These are phyloP conservation scores for Cricetomys ansorgei DNA, from an alignment of 2,113 vertebrate species.

Conservation along the genomic window DNA sequence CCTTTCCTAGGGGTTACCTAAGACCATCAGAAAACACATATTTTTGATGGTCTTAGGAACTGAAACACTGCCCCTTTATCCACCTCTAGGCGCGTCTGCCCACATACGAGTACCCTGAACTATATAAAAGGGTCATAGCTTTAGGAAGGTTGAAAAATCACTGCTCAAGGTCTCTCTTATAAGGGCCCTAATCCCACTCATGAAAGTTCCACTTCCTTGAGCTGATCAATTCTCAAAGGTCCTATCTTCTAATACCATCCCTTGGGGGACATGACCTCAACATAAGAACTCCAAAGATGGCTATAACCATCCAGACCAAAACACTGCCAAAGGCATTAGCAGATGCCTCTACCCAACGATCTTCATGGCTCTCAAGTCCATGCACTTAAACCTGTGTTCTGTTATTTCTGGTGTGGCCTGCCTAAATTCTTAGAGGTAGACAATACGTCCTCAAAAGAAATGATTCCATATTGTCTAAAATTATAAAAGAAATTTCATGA, in stretches of 20 bases:
- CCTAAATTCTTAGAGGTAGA: not conserved
- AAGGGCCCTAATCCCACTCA: not conserved
- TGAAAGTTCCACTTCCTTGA: not conserved
- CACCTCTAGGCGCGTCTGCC: too few species aligned
- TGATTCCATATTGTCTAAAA: not conserved
- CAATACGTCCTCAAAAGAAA: not conserved
- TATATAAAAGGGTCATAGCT: too few species aligned
- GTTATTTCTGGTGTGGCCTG: not conserved
- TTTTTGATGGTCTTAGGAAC: too few species aligned
- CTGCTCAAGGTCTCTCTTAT: not conserved
- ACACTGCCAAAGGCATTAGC: not conserved
- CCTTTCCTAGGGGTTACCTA: too few species aligned
- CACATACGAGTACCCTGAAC: too few species aligned
- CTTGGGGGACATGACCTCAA: not conserved
- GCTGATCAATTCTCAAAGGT: not conserved
- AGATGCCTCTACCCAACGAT: not conserved
- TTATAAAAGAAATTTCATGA: not conserved
- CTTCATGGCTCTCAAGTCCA: not conserved
- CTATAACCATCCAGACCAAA: not conserved
- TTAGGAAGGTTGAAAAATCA: too few species aligned
- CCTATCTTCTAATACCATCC: not conserved
- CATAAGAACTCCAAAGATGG: not conserved
- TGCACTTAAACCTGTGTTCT: not conserved
- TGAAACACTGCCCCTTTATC: too few species aligned
- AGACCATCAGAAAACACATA: too few species aligned